Conservation (phyloP, 2,888 invertebrate species). For the Melanchra persicariae region DNA sequence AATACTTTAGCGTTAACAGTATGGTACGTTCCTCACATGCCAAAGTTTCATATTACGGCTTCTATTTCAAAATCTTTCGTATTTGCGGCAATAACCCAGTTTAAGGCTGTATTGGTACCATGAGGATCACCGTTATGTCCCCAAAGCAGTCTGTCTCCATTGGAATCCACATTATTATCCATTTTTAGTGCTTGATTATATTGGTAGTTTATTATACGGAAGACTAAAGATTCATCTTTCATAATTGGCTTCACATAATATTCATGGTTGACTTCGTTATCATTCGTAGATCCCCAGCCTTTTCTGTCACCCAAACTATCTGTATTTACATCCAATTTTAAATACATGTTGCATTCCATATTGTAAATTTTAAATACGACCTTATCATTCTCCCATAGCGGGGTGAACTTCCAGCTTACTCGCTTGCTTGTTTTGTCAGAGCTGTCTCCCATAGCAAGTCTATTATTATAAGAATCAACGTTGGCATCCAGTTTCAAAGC, state of each 20-base stretch:
- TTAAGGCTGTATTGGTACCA: conserved; percentile 16
- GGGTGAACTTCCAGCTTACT: conserved; percentile 69
- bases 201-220: conserved; percentile 67
- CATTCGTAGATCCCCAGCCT: conserved; percentile 60
- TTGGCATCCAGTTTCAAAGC: conserved; percentile 65
- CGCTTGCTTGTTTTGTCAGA: conserved; percentile 56
- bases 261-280: conserved; percentile 53
- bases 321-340: conserved; percentile 65
- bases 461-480: conserved; percentile 54
- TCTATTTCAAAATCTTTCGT: conserved; percentile 11
- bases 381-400: conserved; percentile 63
- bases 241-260: conserved; percentile 70
- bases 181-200: conserved; percentile 69
- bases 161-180: conserved; percentile 42
- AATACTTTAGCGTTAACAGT: background rate
- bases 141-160: conserved; percentile 64
- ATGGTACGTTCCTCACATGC: background rate
- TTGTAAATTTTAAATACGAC: conserved; percentile 70
- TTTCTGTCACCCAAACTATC: conserved; percentile 65
- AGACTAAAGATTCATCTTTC: conserved; percentile 61
- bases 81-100: conserved; percentile 48
- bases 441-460: conserved; percentile 65
- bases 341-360: conserved; percentile 61
- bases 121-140: conserved; percentile 62
- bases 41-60: background rate